Evolutionary conservation across 2,113 vertebrate genomes (phyloP).

Genomic region (Henicopernis longicauda): DNA sequence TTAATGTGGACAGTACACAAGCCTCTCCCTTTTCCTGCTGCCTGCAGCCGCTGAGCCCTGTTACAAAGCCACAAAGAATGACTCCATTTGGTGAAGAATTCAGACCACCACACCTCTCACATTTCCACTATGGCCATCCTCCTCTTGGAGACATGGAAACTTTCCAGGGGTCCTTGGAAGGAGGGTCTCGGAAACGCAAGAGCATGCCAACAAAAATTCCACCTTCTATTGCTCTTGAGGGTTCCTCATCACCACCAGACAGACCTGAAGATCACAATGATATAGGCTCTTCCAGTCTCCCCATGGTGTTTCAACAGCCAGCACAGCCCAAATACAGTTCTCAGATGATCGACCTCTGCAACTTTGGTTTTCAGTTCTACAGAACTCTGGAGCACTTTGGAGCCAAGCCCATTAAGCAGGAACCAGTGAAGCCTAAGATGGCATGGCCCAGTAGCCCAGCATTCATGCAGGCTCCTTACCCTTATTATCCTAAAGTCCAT

Average conservation of each 20-base stretch:
- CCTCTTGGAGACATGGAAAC: slow-evolving; percentile 29
- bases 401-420: slow-evolving; percentile 78
- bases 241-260: background rate
- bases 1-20: slow-evolving; percentile 8
- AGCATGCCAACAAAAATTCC: slow-evolving; percentile 78
- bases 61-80: slow-evolving; percentile 40
- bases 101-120: slow-evolving; percentile 46
- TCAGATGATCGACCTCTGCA: slow-evolving; percentile 85
- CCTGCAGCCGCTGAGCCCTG: slow-evolving; percentile 57
- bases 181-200: slow-evolving; percentile 79
- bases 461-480: slow-evolving; percentile 73
- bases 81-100: slow-evolving; percentile 67
- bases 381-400: slow-evolving; percentile 68
- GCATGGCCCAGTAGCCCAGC: slow-evolving; percentile 78
- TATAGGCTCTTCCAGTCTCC: slow-evolving; percentile 46
- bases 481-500: slow-evolving; percentile 78
- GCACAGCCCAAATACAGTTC: slow-evolving; percentile 61
- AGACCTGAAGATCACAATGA: slow-evolving; percentile 21
- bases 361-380: slow-evolving; percentile 79
- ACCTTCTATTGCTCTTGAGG: background rate
- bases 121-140: slow-evolving; percentile 62
- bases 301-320: slow-evolving; percentile 61
- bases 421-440: slow-evolving; percentile 77
- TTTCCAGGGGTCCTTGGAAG: slow-evolving; percentile 65
- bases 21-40: slow-evolving; percentile 44